Evolutionary conservation across 2,113 vertebrate genomes (phyloP).

Genomic region (Hylia prasina): DNA sequence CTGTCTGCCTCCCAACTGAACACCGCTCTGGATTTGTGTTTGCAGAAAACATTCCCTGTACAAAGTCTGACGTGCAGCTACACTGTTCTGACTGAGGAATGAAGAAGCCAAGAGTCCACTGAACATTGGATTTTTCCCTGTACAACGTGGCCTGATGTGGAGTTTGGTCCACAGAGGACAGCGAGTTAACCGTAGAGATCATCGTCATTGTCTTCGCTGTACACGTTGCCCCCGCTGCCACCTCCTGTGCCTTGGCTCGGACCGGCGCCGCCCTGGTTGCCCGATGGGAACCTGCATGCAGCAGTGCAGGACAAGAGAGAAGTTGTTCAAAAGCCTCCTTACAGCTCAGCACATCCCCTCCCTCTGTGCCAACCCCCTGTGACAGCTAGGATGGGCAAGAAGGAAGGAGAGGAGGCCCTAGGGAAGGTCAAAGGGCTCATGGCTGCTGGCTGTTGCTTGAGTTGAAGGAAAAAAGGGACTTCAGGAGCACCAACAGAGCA

Average conservation of each 20-base stretch:
- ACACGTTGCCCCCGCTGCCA: constrained; percentile 83
- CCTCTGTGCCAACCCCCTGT: fast-evolving
- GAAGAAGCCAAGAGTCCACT: constrained; percentile 89
- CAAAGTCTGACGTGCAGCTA: constrained; percentile 71
- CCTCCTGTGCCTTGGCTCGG: constrained; percentile 90
- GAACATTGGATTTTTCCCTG: constrained; percentile 82
- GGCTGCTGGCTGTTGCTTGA: fast-evolving
- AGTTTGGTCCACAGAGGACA: constrained; percentile 68
- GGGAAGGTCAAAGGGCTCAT: neutral
- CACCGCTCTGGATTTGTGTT: constrained; percentile 46
- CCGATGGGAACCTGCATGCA: constrained; percentile 87
- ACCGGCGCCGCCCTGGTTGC: constrained; percentile 85
- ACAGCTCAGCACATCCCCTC: neutral
- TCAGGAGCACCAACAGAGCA: neutral
- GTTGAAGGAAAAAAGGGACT: neutral
- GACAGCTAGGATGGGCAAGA: neutral
- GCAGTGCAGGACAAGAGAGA: neutral
- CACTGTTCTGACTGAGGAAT: constrained; percentile 75
- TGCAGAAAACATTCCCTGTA: constrained; percentile 68
- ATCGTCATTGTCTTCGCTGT: constrained; percentile 95
- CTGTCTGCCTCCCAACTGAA: constrained; percentile 61
- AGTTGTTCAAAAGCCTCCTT: neutral
- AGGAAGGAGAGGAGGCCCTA: neutral
- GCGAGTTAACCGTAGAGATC: constrained; percentile 92
- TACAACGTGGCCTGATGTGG: constrained; percentile 78